Base-by-base conservation (phyloP, 2,888 invertebrate genomes). In the Gasteruption jaculator region DNA sequence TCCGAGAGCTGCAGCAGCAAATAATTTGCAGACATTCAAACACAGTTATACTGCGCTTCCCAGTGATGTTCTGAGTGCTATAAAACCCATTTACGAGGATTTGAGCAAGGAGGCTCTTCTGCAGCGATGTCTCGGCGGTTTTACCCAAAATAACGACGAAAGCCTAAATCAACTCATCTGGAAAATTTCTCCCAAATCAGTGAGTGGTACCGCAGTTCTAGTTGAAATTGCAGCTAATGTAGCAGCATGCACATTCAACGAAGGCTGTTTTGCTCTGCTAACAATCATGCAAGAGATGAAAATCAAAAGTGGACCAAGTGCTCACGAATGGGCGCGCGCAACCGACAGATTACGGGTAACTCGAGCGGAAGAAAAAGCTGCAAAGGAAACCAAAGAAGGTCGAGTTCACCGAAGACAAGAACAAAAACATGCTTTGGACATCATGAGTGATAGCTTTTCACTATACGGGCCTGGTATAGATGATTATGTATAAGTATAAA, bases 391-490 rank as follows among this genome's bases (percentile, higher is more conserved):
- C 32, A 40, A 29, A 50, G 43, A 50, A 41, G 47, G 38, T 16
- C 37, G 43, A 27, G 30, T 46, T 40, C 36, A 25, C 14, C 43
- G 40, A 31, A 45, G 48, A 32, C 41, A 46, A 36, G 29, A 40
- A 25, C 43, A 46, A 51, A 47, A 46, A 45, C 46, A 45, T 47
- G 43, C 46, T 43, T 32, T 43, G 25, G 46, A 48, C 34, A 21
- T 41, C 32, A 16, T 45, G 6, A 38, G 45, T 43, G 43, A 35
- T 38, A 57, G 35, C 54, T 50, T n/a, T 58, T 43, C 44, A 35
- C 45, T 46, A 11, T 46, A 43, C 16, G 46, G 43, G 34, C 36
- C 39, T 38, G 43, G 60, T 63, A 32, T 55, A 52, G 38, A 66
- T 60, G 55, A 52, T 22, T 41, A 29, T 29, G 36, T 41, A 41